These are phyloP conservation scores for Pyrocoelia pectoralis DNA, from an alignment of 2,888 invertebrate species.

Conservation along the genomic window DNA sequence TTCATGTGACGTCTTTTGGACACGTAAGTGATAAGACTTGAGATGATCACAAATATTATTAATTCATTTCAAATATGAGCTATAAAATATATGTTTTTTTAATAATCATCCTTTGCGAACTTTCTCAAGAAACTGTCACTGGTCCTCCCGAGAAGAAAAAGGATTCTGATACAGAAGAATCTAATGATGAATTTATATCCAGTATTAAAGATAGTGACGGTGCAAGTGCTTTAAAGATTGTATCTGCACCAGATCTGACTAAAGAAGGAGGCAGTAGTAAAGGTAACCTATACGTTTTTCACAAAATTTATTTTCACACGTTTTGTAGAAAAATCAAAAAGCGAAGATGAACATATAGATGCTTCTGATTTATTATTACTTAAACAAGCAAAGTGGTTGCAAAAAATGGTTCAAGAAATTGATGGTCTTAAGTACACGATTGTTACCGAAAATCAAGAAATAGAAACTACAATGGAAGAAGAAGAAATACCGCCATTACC, in stretches of 20 bases:
- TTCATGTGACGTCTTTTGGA: constrained; percentile 46
- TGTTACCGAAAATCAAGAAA: constrained; percentile 47
- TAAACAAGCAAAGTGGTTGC: constrained; percentile 57
- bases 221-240: constrained; percentile 53
- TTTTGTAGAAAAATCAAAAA: constrained; percentile 29
- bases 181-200: constrained; percentile 49
- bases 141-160: constrained; percentile 41
- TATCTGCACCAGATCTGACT: constrained; percentile 57
- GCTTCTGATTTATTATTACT: constrained; percentile 53
- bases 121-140: constrained; percentile 49
- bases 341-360: constrained; percentile 42
- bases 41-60: constrained; percentile 16
- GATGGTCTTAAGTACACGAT: constrained; percentile 56
- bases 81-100: constrained; percentile 45
- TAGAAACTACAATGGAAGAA: constrained; percentile 60
- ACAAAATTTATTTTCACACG: constrained; percentile 2
- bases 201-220: constrained; percentile 51
- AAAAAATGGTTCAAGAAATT: constrained; percentile 60
- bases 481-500: constrained; percentile 63
- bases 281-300: constrained; percentile 40
- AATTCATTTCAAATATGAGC: constrained; percentile 39
- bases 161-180: constrained; percentile 48
- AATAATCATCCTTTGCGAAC: constrained; percentile 51
- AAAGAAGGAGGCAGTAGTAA: constrained; percentile 55
- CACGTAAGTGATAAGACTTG: constrained; percentile 48